These are phyloP conservation scores for Drosophila obscura DNA, from an alignment of 1,140 invertebrate species.

Conservation along the genomic window DNA sequence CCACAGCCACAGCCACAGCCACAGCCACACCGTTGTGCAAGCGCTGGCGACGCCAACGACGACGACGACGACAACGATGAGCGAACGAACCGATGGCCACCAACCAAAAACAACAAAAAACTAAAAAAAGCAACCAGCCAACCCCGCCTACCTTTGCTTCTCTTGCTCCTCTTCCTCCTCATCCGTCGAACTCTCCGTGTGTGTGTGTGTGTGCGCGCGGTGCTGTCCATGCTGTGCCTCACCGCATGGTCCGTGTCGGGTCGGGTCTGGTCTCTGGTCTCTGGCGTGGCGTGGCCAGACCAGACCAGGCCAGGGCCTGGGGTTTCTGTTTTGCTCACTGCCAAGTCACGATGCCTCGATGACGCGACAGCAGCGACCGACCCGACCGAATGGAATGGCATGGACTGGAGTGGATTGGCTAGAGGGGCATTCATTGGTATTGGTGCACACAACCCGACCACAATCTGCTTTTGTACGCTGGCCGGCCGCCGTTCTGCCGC, in stretches of 20 bases:
- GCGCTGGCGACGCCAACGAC: slow-evolving; percentile 5
- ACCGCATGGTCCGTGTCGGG: slow-evolving; percentile 36
- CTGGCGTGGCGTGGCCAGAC: no score
- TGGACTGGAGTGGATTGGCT: not conserved
- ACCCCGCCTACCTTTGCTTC: slow-evolving; percentile 18
- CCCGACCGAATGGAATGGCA: slow-evolving; percentile 4
- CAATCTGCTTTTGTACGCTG: no score
- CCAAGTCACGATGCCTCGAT: slow-evolving; percentile 47
- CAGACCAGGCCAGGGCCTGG: not conserved
- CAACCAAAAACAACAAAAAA: slow-evolving; percentile 27
- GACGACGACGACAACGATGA: slow-evolving; percentile 4
- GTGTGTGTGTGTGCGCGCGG: slow-evolving; percentile 22
- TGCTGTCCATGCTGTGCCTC: slow-evolving; percentile 18
- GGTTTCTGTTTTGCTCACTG: slow-evolving; percentile 28
- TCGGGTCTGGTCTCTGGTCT: slow-evolving; percentile 26
- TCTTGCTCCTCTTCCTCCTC: slow-evolving; percentile 19
- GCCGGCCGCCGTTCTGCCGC: no score
- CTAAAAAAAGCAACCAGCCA: slow-evolving; percentile 25
- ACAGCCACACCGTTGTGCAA: slow-evolving; percentile 36
- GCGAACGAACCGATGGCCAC: slow-evolving; percentile 38
- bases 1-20: not conserved
- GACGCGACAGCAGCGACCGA: slow-evolving; percentile 11
- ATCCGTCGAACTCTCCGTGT: slow-evolving; percentile 7
- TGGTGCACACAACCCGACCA: slow-evolving; percentile 9
- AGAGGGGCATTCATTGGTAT: slow-evolving; percentile 23